These are phyloP conservation scores for Bagarius yarrelli DNA, from an alignment of 2,113 vertebrate species.

Conservation along the genomic window DNA sequence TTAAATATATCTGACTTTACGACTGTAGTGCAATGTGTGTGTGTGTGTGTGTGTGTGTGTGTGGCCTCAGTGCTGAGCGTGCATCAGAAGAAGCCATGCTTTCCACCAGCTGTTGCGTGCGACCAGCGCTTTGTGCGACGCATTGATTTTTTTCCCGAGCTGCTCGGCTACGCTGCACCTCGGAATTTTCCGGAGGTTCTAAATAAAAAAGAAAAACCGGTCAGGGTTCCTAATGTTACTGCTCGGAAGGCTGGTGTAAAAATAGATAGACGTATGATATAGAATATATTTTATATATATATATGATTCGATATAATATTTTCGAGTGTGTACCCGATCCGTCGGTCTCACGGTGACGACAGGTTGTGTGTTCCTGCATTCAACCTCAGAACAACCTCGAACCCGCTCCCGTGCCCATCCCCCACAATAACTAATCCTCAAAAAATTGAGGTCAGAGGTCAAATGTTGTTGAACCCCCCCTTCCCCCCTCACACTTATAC, in stretches of 20 bases:
- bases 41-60: slow-evolving; percentile 29
- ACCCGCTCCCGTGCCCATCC: not conserved
- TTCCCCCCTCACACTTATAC: not conserved
- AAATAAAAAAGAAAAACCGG: not conserved
- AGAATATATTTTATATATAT: slow-evolving; percentile 2
- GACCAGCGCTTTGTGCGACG: not conserved
- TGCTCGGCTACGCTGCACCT: slow-evolving; percentile 4
- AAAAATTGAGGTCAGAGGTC: slow-evolving; percentile 24
- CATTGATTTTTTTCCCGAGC: slow-evolving; percentile 2
- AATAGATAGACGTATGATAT: not conserved
- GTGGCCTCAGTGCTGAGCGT: slow-evolving; percentile 28
- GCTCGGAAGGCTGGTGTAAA: slow-evolving; percentile 53
- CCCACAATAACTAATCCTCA: not conserved
- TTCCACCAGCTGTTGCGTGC: slow-evolving; percentile 9
- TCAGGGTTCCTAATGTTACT: slow-evolving; percentile 28
- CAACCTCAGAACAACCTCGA: too few relatives aligned
- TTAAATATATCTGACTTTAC: slow-evolving; percentile 30
- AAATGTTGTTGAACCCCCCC: not conserved
- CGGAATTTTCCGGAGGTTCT: not conserved
- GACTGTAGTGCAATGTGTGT: slow-evolving; percentile 39
- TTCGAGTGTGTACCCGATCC: slow-evolving; percentile 12
- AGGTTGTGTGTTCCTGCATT: slow-evolving; percentile 61
- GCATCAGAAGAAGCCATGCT: slow-evolving; percentile 50
- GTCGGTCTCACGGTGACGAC: not conserved
- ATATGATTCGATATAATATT: not conserved